phyloP scores from a whole-genome alignment of 2,888 invertebrate genomes.

The Lasius platythorax region DNA sequence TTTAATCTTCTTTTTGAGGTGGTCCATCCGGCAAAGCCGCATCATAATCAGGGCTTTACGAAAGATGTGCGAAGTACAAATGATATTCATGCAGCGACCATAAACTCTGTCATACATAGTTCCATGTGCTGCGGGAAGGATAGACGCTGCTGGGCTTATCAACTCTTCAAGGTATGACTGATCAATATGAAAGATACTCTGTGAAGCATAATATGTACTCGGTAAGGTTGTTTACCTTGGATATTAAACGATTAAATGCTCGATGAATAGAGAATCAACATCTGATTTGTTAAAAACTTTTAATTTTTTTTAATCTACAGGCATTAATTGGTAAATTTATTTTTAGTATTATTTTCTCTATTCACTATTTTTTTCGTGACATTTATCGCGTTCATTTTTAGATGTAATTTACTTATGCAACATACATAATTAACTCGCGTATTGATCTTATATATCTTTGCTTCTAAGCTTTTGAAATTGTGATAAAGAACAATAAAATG shows the following conservation, averaged over 20 bases:
- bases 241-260: neutral
- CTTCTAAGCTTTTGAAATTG: neutral
- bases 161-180: constrained; percentile 87
- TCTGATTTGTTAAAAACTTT: neutral
- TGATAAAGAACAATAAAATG: neutral
- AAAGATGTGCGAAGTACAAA: constrained; percentile 85
- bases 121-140: constrained; percentile 89
- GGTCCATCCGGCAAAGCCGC: constrained; percentile 80
- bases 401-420: neutral
- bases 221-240: neutral
- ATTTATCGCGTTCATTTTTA: neutral
- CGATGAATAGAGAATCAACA: neutral
- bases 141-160: constrained; percentile 89
- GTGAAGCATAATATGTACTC: neutral
- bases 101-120: constrained; percentile 89
- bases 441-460: neutral
- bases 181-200: neutral
- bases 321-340: neutral
- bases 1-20: constrained; percentile 82
- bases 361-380: neutral
- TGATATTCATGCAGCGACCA: constrained; percentile 87
- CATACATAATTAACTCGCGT: neutral
- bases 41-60: constrained; percentile 78
- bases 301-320: neutral
- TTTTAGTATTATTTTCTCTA: neutral